A percentile compares a stretch with the other conserved stretches of the same genome.
Evolutionary conservation across 2,888 invertebrate genomes (phyloP).

Genomic region (Agrochola lota): DNA sequence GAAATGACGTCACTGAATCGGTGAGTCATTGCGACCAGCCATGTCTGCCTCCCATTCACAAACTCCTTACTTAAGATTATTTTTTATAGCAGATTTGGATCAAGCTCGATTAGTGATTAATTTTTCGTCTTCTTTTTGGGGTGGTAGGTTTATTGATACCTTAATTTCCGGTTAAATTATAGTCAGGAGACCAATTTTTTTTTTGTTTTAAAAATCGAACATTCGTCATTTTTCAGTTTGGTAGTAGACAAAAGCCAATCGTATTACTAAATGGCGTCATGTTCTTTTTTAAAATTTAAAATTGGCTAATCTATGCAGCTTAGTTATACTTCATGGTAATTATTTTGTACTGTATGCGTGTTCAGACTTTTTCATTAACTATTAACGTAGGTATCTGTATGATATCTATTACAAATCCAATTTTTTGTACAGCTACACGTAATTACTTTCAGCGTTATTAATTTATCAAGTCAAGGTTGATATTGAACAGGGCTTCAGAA

Average conservation of each 20-base stretch:
- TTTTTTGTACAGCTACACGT: slow-evolving; percentile 1
- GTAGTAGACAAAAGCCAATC: background rate
- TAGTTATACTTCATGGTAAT: slow-evolving; percentile 3
- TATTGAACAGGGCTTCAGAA: slow-evolving; percentile 14
- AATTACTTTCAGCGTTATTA: slow-evolving; percentile 22
- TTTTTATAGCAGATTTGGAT: slow-evolving; percentile 57
- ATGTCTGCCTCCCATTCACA: slow-evolving; percentile 72
- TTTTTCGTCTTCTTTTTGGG: slow-evolving; percentile 26
- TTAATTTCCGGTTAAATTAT: slow-evolving; percentile 20
- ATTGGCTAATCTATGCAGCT: background rate
- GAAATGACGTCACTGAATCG: slow-evolving; percentile 73
- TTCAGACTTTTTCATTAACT: slow-evolving; percentile 1
- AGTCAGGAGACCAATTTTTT: background rate
- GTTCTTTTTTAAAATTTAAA: background rate
- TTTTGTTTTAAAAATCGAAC: slow-evolving; percentile 1
- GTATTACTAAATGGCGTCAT: slow-evolving; percentile 7
- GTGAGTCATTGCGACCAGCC: slow-evolving; percentile 63
- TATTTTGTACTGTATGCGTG: slow-evolving; percentile 7
- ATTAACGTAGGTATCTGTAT: no score
- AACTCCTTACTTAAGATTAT: slow-evolving; percentile 56
- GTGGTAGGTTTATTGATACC: slow-evolving; percentile 20
- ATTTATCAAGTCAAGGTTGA: slow-evolving; percentile 15
- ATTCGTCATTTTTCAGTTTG: background rate
- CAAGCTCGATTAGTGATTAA: slow-evolving; percentile 36
- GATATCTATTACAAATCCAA: background rate